Percentiles rank a stretch among this genome's conserved stretches.
Evolutionary conservation across 1,140 invertebrate species (phyloP).

Genomic region (Maniola jurtina): DNA sequence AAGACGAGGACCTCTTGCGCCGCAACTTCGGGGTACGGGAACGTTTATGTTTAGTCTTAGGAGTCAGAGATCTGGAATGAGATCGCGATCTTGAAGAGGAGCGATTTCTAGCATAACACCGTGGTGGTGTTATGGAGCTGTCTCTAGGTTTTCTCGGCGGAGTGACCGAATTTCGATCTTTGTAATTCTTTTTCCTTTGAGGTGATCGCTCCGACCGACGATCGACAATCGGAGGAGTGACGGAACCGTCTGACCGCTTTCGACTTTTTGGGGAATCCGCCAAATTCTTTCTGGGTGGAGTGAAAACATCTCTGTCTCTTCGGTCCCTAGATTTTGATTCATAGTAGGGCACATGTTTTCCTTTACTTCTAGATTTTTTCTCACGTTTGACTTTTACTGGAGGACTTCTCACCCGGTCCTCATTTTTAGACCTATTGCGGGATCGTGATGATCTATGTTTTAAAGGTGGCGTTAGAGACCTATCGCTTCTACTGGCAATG

Average conservation of each 20-base stretch:
- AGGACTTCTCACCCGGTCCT: slow-evolving; percentile 36
- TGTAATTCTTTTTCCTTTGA: slow-evolving; percentile 49
- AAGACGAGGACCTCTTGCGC: slow-evolving; percentile 41
- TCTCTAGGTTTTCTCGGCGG: slow-evolving; percentile 48
- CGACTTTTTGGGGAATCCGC: slow-evolving; percentile 38
- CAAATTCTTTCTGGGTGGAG: slow-evolving; percentile 41
- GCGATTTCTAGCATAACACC: slow-evolving; percentile 55
- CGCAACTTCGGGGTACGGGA: slow-evolving; percentile 38
- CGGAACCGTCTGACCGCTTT: slow-evolving; percentile 49
- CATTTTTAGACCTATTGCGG: slow-evolving; percentile 40
- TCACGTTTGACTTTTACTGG: slow-evolving; percentile 37
- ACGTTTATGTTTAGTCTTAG: slow-evolving; percentile 44
- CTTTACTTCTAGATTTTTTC: slow-evolving; percentile 34
- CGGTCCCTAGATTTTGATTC: slow-evolving; percentile 40
- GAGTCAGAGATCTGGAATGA: slow-evolving; percentile 37
- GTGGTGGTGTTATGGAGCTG: slow-evolving; percentile 62
- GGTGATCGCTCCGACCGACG: slow-evolving; percentile 42
- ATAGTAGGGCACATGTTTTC: slow-evolving; percentile 45
- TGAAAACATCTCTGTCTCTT: slow-evolving; percentile 40
- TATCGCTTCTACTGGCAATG: slow-evolving; percentile 35
- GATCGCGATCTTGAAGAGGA: slow-evolving; percentile 57
- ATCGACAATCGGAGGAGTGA: slow-evolving; percentile 47
- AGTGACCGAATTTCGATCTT: slow-evolving; percentile 39
- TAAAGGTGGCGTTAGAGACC: slow-evolving; percentile 51
- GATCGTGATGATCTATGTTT: slow-evolving; percentile 45